Percentiles rank a stretch among this genome's conserved stretches.
phyloP scores from a whole-genome alignment of 2,888 invertebrate species.

The Deroplatys truncata region DNA sequence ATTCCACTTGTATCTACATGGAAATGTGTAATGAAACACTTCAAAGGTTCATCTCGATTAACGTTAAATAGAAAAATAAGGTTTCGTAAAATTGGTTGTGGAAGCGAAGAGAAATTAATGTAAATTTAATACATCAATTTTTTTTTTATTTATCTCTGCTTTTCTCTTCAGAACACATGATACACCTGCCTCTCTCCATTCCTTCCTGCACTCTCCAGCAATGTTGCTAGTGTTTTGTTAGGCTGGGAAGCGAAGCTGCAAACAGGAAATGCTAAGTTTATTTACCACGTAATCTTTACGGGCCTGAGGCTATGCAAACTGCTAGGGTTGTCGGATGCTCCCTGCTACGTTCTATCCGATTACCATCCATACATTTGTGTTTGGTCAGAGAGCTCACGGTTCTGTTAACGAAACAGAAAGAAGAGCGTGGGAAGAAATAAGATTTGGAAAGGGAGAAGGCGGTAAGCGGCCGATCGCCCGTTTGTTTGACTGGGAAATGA shows the following conservation, averaged over 20 bases:
- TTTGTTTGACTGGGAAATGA: neutral
- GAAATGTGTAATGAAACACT: too few species aligned
- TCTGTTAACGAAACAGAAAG: neutral
- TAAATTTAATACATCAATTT: too few species aligned
- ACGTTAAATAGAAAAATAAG: too few species aligned
- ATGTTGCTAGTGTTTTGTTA: neutral
- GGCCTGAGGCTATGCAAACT: neutral
- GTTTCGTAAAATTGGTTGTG: too few species aligned
- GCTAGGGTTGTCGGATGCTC: too few species aligned
- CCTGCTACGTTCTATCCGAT: neutral
- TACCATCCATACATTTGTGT: neutral
- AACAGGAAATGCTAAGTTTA: neutral
- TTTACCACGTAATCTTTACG: neutral
- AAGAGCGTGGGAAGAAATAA: neutral
- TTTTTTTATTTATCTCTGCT: neutral
- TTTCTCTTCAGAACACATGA: neutral
- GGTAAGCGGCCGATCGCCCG: too few species aligned
- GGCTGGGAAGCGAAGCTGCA: neutral
- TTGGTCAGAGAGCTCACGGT: neutral
- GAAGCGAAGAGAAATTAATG: too few species aligned
- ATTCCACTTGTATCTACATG: too few species aligned
- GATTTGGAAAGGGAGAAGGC: neutral
- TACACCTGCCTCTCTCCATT: too few species aligned
- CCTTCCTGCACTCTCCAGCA: too few species aligned
- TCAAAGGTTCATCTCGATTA: too few species aligned